These are phyloP conservation scores for Acipenser ruthenus DNA, from an alignment of 2,797 vertebrate genomes.

Conservation along the genomic window DNA sequence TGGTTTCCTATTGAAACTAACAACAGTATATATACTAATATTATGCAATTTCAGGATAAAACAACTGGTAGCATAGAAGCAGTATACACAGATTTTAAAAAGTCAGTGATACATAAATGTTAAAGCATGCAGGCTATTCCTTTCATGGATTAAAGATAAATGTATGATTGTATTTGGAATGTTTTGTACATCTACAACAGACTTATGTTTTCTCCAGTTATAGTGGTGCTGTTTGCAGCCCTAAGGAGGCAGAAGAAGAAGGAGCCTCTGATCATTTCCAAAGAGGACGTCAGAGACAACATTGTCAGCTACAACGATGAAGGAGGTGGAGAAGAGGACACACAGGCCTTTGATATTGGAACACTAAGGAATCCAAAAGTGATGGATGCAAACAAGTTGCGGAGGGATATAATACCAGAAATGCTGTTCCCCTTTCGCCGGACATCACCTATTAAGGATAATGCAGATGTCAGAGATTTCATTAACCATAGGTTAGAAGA, in stretches of 20 bases:
- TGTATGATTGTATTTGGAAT: slow-evolving; percentile 14
- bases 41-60: neutral
- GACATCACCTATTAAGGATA: slow-evolving; percentile 83
- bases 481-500: slow-evolving; percentile 87
- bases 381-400: slow-evolving; percentile 85
- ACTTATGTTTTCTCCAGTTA: slow-evolving; percentile 60
- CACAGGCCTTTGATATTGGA: slow-evolving; percentile 96
- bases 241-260: slow-evolving; percentile 91
- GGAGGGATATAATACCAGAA: slow-evolving; percentile 90
- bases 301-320: slow-evolving; percentile 98
- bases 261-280: slow-evolving; percentile 95
- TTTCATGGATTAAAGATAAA: slow-evolving; percentile 15
- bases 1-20: too few relatives aligned
- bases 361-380: slow-evolving; percentile 89
- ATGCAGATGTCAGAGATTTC: slow-evolving; percentile 90
- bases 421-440: slow-evolving; percentile 81
- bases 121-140: neutral
- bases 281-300: slow-evolving; percentile 96
- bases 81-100: neutral
- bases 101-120: neutral
- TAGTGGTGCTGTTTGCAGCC: slow-evolving; percentile 92
- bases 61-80: neutral
- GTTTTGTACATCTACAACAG: neutral
- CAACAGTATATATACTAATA: too few relatives aligned
- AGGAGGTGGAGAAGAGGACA: slow-evolving; percentile 95